Evolutionary conservation across 2,797 vertebrate species (phyloP).

Genomic region (Sebastes matsubarae): DNA sequence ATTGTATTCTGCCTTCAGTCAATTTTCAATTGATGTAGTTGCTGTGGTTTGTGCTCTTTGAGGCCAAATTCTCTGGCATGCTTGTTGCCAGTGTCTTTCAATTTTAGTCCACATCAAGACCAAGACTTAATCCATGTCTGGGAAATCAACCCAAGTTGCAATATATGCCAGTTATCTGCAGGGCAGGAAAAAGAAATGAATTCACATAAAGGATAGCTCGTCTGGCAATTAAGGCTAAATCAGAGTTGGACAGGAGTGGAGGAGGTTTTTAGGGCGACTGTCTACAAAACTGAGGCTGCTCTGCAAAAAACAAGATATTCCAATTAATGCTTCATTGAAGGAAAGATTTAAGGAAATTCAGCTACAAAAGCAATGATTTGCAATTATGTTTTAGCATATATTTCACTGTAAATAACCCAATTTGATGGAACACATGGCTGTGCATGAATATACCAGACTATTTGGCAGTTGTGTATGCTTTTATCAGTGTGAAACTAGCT

Average conservation of each 20-base stretch:
- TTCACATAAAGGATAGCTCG: neutral
- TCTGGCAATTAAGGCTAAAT: neutral
- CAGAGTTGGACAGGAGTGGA: neutral
- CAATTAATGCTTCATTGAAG: too few relatives aligned
- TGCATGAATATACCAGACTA: neutral
- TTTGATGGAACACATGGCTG: neutral
- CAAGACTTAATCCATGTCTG: constrained; percentile 7
- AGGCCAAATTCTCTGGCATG: neutral
- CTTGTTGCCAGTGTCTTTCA: constrained; percentile 5
- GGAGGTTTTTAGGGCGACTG: neutral
- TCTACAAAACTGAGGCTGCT: neutral
- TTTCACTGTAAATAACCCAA: neutral
- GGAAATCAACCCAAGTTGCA: neutral
- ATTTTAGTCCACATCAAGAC: constrained; percentile 2
- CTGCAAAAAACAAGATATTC: neutral
- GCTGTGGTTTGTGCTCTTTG: neutral
- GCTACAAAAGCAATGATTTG: neutral
- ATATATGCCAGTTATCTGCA: neutral
- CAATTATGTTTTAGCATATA: neutral
- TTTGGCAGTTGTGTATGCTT: neutral
- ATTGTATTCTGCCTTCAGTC: constrained; percentile 2
- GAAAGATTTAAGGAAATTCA: neutral
- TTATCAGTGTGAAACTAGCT: neutral
- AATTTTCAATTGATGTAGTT: neutral
- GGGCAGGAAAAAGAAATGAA: neutral